Percentiles rank a stretch among this genome's conserved stretches.
Evolutionary conservation across 1,140 invertebrate species (phyloP).

Genomic region (Drosophila repletoides): DNA sequence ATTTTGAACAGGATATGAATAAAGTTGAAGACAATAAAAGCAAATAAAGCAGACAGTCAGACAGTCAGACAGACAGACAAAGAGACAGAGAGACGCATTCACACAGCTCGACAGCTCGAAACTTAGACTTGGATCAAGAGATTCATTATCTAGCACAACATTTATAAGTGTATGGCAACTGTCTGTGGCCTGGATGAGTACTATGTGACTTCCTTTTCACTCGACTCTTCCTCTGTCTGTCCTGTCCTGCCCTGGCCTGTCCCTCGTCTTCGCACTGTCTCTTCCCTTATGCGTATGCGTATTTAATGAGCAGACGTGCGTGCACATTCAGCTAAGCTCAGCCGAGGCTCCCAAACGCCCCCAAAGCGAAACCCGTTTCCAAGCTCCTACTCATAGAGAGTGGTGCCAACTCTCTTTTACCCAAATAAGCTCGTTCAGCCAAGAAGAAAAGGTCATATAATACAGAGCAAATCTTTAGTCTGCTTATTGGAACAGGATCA

Average conservation of each 20-base stretch:
- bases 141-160: constrained; percentile 80
- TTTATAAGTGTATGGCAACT: constrained; percentile 63
- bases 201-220: constrained; percentile 32
- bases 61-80: constrained; percentile 20
- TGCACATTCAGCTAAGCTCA: constrained; percentile 63
- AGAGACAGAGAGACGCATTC: neutral
- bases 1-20: constrained; percentile 81
- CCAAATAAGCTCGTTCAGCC: no score
- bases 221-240: constrained; percentile 5
- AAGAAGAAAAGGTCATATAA: no score
- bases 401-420: no score
- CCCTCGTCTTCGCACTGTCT: neutral
- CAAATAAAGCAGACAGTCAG: constrained; percentile 72
- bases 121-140: no score
- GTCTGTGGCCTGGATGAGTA: constrained; percentile 35
- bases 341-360: constrained; percentile 35
- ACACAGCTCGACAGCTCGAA: no score
- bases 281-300: constrained; percentile 60
- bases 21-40: constrained; percentile 80
- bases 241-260: no score
- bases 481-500: no score
- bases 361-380: neutral
- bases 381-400: no score
- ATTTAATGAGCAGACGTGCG: constrained; percentile 80
- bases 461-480: no score